A percentile compares a stretch with the other conserved stretches of the same genome.
Conservation (phyloP, 1,140 invertebrate genomes). For the Aphis craccivora region DNA sequence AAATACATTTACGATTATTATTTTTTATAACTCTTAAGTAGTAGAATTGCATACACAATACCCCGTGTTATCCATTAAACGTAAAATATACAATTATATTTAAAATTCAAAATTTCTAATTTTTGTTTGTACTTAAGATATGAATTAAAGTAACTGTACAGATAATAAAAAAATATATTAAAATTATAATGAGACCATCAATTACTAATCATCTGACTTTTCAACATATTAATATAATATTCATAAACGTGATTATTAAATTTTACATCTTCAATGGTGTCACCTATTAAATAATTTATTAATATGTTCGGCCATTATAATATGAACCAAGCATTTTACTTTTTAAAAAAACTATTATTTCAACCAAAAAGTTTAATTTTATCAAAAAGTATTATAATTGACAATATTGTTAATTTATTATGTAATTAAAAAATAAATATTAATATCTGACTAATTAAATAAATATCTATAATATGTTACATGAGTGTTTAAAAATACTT, state of each 20-base stretch:
- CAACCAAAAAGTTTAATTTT: too few relatives aligned
- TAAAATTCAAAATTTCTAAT: too few relatives aligned
- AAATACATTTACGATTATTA: not conserved
- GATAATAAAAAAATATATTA: not conserved
- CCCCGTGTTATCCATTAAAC: not conserved
- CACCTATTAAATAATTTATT: not conserved
- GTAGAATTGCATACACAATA: conserved; percentile 17
- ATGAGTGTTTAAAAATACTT: not conserved
- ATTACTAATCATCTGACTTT: not conserved
- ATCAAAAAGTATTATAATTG: not conserved
- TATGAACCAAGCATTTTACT: not conserved
- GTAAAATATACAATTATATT: not conserved
- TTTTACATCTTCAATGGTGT: not conserved
- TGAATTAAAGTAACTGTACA: too few relatives aligned
- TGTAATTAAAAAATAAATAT: not conserved
- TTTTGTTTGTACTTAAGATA: too few relatives aligned
- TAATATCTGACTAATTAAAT: not conserved
- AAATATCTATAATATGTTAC: not conserved
- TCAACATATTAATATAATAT: not conserved
- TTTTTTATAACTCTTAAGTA: not conserved
- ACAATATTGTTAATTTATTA: not conserved
- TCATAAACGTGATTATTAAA: not conserved
- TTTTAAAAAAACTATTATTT: not conserved
- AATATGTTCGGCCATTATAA: not conserved
- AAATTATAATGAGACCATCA: not conserved